Evolutionary conservation across 64 coral and sea anemone species (phyloP).

Genomic region (Catalaphyllia jardinei): DNA sequence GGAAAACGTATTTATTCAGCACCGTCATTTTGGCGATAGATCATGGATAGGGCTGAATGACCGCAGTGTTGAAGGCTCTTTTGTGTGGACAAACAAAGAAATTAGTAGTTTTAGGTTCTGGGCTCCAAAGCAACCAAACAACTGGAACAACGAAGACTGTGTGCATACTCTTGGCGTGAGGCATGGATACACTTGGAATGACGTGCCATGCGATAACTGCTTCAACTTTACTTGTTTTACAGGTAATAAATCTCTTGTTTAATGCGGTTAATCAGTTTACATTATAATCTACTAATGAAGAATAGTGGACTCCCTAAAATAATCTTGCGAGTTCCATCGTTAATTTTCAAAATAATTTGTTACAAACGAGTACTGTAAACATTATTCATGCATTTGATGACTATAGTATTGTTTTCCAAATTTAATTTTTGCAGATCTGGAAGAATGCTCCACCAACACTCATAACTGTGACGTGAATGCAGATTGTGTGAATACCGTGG

Average conservation of each 20-base stretch:
- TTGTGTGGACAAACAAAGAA: constrained; percentile 33
- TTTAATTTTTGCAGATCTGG: constrained; percentile 4
- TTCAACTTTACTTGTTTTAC: constrained; percentile 54
- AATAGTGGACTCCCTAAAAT: not conserved
- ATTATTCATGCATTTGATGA: too few species aligned
- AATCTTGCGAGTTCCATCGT: too few species aligned
- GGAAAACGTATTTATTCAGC: constrained; percentile 63
- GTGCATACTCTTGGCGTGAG: constrained; percentile 23
- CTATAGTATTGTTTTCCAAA: too few species aligned
- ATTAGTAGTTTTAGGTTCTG: constrained; percentile 55
- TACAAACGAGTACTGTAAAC: too few species aligned
- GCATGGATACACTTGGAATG: constrained; percentile 29
- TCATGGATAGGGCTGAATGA: constrained; percentile 46
- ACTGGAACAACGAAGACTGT: constrained; percentile 39
- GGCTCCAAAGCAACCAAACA: constrained; percentile 9
- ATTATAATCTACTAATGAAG: not conserved
- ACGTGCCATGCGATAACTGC: constrained; percentile 42
- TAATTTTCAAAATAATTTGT: too few species aligned
- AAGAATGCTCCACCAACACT: constrained; percentile 9
- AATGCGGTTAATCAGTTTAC: not conserved
- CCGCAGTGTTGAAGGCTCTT: constrained; percentile 33
- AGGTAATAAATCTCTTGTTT: constrained; percentile 18
- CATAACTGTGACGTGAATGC: not conserved
- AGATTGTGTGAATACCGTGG: constrained; percentile 29
- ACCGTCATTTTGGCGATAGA: constrained; percentile 14